A percentile compares a stretch with the other conserved stretches of the same genome.
Evolutionary conservation across 2,888 invertebrate species (phyloP).

Genomic region (Malachius bipustulatus): DNA sequence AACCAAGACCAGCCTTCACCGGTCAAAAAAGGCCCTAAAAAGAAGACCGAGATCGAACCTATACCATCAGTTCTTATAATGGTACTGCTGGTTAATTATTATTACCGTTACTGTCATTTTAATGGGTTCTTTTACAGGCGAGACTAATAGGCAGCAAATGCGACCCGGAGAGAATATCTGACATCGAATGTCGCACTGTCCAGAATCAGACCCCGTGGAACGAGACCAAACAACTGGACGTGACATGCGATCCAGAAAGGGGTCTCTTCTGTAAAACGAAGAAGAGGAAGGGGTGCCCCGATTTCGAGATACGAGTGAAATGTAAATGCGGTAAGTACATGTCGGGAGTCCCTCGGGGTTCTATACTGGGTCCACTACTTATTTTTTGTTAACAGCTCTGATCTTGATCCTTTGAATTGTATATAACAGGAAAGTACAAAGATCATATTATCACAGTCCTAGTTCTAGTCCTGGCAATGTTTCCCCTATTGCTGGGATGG

Average conservation of each 20-base stretch:
- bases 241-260: conserved; percentile 60
- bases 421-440: too few species aligned
- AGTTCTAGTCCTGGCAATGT: too few species aligned
- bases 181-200: conserved; percentile 66
- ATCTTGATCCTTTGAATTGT: too few species aligned
- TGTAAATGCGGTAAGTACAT: conserved; percentile 51
- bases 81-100: too few species aligned
- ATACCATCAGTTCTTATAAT: conserved; percentile 44
- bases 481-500: too few species aligned
- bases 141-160: conserved; percentile 46
- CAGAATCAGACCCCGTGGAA: conserved; percentile 49
- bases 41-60: conserved; percentile 43
- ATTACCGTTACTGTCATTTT: too few species aligned
- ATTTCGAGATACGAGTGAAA: conserved; percentile 71
- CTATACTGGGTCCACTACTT: too few species aligned
- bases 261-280: conserved; percentile 54
- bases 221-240: conserved; percentile 60
- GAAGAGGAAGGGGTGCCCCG: conserved; percentile 45
- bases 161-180: conserved; percentile 47
- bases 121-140: conserved; percentile 25
- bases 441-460: too few species aligned
- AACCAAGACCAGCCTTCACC: conserved; percentile 43
- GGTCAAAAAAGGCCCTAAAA: conserved; percentile 27
- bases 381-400: too few species aligned
- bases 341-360: too few species aligned